Base-by-base conservation (phyloP, 2,888 invertebrate species). In the Scrobipalpa atriplicella region DNA sequence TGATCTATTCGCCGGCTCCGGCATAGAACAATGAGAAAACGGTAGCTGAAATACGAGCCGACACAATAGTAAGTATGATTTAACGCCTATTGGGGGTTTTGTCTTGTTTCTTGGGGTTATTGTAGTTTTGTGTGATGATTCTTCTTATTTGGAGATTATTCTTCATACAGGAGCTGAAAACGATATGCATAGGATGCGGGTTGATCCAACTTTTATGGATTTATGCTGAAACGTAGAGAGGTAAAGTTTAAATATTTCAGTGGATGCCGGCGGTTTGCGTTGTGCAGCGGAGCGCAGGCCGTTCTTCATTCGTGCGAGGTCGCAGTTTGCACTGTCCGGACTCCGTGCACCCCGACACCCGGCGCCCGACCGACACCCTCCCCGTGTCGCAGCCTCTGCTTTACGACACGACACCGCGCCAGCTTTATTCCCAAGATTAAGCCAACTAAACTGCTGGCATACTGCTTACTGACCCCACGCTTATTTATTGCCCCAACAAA, bases 351-450 rank as follows among this genome's bases (percentile, higher is more conserved):
- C 77, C 74, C 69, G 68, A 67, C 73, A 72, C 70, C 68, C 66
- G 61, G 68, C 68, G 16, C 66, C 68, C 68, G 69, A 70, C 73
- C 72, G 66, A 67, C 67, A 68, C 68, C 72, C 75, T 69, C 71
- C 72, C 73, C 73, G 70, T 75, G 81, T 80, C 79, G 74, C 78
- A 67, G 78, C 78, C 76, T 76, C 79, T 85, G 81, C 84, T 89
- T 88, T 86, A 87, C 87, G 84, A 85, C 83, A 86, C 86, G 82
- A 85, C 84, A 78, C 79, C 78, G 78, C 79, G 78, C 83, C 81
- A 81, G 82, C 86, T 87, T 85, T 84, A 86, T 86, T 87, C 85
- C 74, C 85, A 89, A 89, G 89, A 90, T 88, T 89, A 87, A 86
- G 83, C 89, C 82, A 87, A 86, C 85, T 84, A 86, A 87, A 87